Conservation (phyloP, 2,113 vertebrate species). For the Lutjanus erythropterus region DNA sequence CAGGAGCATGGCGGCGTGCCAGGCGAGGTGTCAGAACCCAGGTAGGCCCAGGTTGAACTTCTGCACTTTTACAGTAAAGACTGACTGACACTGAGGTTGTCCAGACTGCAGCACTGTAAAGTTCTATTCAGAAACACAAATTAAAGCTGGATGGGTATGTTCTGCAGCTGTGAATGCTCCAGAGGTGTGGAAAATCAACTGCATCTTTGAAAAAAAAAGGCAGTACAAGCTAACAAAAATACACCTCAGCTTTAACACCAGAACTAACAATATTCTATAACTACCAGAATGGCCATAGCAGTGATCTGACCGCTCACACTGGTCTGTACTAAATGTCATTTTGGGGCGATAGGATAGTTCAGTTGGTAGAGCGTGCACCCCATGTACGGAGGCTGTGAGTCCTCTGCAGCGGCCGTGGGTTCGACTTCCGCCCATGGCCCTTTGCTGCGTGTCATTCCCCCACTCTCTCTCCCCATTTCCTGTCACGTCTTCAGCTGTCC, state of each 20-base stretch:
- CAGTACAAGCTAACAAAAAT: neutral
- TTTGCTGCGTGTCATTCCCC: too few species aligned
- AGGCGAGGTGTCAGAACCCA: conserved; percentile 81
- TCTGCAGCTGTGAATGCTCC: neutral
- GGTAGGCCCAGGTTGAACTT: conserved; percentile 76
- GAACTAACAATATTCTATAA: too few species aligned
- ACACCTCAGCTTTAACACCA: neutral
- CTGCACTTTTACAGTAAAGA: neutral
- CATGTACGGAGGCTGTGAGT: too few species aligned
- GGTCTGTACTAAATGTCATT: too few species aligned
- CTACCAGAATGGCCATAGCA: too few species aligned
- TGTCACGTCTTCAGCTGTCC: too few species aligned
- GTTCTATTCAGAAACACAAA: neutral
- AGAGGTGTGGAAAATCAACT: neutral
- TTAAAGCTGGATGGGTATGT: neutral
- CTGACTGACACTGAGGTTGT: neutral
- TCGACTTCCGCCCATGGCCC: too few species aligned
- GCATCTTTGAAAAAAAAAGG: neutral
- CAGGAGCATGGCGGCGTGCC: conserved; percentile 84
- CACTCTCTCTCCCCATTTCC: too few species aligned
- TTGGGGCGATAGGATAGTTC: too few species aligned
- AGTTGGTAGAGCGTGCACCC: too few species aligned
- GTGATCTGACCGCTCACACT: too few species aligned
- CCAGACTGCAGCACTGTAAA: neutral
- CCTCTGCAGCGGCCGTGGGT: too few species aligned